These are phyloP conservation scores for Felis chaus DNA, from an alignment of 2,113 vertebrate genomes.

Conservation along the genomic window DNA sequence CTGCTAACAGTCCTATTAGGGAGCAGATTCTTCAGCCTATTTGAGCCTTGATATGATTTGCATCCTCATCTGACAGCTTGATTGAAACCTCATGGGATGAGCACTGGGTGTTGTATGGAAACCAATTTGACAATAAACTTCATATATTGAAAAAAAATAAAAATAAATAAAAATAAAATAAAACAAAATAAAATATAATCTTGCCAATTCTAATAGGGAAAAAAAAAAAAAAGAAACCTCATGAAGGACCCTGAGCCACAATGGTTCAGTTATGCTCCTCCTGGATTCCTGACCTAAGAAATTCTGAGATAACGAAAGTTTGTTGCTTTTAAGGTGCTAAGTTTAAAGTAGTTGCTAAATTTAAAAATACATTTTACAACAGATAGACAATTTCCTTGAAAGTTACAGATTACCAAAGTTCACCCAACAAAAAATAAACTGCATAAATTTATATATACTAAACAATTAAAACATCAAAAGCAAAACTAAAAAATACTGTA, in stretches of 20 bases:
- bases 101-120: too few species aligned
- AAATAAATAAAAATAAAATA: too few species aligned
- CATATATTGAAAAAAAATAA: too few species aligned
- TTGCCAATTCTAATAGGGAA: too few species aligned
- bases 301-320: neutral
- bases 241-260: neutral
- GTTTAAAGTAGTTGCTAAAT: neutral
- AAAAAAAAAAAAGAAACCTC: neutral
- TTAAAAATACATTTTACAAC: neutral
- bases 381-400: neutral
- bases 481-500: neutral
- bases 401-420: neutral
- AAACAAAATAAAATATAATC: too few species aligned
- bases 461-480: neutral
- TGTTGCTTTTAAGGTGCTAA: neutral
- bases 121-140: too few species aligned
- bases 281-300: neutral
- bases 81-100: too few species aligned
- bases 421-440: neutral
- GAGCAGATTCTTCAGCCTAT: neutral
- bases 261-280: neutral
- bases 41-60: neutral
- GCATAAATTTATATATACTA: neutral
- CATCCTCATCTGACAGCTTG: neutral
- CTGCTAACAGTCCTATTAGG: neutral